These are phyloP conservation scores for Ciconia nigra DNA, from an alignment of 2,797 vertebrate genomes.

Conservation along the genomic window DNA sequence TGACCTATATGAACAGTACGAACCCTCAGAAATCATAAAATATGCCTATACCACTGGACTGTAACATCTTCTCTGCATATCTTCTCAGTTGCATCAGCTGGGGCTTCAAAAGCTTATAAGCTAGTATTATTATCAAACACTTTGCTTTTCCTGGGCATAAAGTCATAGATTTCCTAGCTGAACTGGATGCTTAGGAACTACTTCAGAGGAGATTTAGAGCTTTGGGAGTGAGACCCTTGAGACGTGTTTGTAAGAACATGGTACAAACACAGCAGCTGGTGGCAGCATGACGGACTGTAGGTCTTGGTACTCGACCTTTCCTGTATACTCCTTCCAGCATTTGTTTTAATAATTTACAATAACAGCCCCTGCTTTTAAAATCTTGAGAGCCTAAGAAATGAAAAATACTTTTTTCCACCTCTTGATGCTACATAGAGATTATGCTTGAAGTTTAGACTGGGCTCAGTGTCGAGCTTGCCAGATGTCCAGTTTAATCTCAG, in stretches of 20 bases:
- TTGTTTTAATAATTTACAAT: neutral
- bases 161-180: neutral
- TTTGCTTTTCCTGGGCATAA: neutral
- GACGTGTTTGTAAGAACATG: neutral
- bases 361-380: neutral
- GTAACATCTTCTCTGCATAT: neutral
- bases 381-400: neutral
- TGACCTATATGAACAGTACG: neutral
- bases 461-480: neutral
- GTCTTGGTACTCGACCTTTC: neutral
- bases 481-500: neutral
- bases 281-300: fast-evolving
- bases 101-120: neutral
- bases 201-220: neutral
- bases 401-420: neutral
- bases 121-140: neutral
- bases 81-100: neutral
- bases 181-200: neutral
- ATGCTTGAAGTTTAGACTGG: neutral
- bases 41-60: neutral
- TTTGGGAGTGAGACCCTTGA: neutral
- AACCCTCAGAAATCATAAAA: neutral
- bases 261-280: neutral
- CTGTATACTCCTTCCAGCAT: neutral
- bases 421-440: neutral